Base-by-base conservation (phyloP, 2,797 vertebrate genomes). In the Neosilurus mollespiculum region DNA sequence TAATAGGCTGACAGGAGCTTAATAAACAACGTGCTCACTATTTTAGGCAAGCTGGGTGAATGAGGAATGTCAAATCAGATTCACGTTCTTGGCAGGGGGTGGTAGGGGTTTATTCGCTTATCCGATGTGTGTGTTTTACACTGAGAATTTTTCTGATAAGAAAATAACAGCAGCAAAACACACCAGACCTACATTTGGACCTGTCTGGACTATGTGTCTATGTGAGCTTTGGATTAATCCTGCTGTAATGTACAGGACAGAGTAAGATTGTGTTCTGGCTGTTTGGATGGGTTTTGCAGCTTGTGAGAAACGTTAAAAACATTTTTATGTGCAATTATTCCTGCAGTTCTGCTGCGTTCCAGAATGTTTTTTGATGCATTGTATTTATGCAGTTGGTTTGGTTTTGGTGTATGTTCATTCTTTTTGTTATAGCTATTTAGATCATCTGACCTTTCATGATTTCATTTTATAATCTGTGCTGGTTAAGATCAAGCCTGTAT, bases 21-120 rank as follows among this genome's bases (percentile, higher is more conserved):
- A 37, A 86, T 86, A 91, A 91, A 92, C 90, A 89, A 88, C 84
- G 78, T 1, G 8, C 81, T 86, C 82, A 87, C 90, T 91, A 90
- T 93, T 92, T 93, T 90, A 89, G 81, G 84, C 83, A 59, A 83
- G 85, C 76, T 65, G 64, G 83, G 54, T 84, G 80, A 90, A 88
- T 85, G 86, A 90, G 91, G 86, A 89, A 86, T 86, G 80, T 89
- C 86, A 88, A 89, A 89, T 64, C 56, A 37, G 56, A 76, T 58
- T 84, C 61, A 61, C 59, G 51, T 84, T 87, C 61, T 86, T 86
- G 82, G 81, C 84, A 87, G 81, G 82, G 4, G 70, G 37, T 81
- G 61, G 24, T 78, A 3, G 43, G 58, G 76, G 80, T 78, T 78
- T 71, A 58, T 18, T 14, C 9, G 4, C 66, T 49, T 71, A 3